Evolutionary conservation across 2,113 vertebrate genomes (phyloP).

Genomic region (Seriola dumerili): DNA sequence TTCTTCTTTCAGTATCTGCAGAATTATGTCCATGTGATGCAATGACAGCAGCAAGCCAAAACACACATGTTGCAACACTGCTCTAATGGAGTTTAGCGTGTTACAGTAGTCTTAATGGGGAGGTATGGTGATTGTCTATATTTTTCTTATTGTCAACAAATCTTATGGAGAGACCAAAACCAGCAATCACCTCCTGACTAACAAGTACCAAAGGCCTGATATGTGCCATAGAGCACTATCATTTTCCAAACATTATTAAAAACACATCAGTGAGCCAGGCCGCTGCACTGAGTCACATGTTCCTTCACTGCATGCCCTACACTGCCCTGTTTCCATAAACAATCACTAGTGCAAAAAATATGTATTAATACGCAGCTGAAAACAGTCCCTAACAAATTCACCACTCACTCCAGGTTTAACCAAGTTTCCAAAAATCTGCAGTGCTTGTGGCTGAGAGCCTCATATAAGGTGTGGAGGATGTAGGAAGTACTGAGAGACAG

Average conservation of each 20-base stretch:
- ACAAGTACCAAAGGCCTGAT: not conserved
- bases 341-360: not conserved
- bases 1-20: constrained; percentile 10
- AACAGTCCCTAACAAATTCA: constrained; percentile 9
- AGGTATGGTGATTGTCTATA: not conserved
- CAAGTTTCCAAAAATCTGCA: not conserved
- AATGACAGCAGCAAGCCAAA: constrained; percentile 12
- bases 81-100: not conserved
- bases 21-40: not conserved
- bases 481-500: not conserved
- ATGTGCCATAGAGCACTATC: not conserved
- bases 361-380: constrained; percentile 16
- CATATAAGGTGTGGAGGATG: not conserved
- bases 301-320: not conserved
- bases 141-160: constrained; percentile 10
- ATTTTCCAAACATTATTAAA: not conserved
- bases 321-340: not conserved
- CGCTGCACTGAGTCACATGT: not conserved
- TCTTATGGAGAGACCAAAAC: constrained; percentile 8
- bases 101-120: not conserved
- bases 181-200: not conserved
- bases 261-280: not conserved
- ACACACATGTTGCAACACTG: not conserved
- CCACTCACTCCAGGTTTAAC: not conserved
- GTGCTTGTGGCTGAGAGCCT: not conserved